A percentile compares a stretch with the other conserved stretches of the same genome.
Evolutionary conservation across 2,888 invertebrate species (phyloP).

Genomic region (Drosophila melanocephala): DNA sequence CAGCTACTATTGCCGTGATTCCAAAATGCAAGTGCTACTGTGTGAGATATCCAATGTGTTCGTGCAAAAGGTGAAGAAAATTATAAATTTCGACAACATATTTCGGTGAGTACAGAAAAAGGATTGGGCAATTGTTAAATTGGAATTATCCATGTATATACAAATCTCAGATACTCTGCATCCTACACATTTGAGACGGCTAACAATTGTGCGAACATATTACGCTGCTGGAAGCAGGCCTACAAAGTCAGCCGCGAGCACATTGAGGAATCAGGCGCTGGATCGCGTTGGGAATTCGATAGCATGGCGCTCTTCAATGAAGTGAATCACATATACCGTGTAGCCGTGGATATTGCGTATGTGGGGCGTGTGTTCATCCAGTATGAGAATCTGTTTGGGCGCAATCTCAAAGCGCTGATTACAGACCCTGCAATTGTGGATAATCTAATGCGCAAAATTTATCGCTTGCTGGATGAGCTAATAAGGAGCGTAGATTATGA

Average conservation of each 20-base stretch:
- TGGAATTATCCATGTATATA: too few relatives aligned
- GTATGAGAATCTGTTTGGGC: constrained; percentile 95
- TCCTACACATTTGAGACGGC: constrained; percentile 82
- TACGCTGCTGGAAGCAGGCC: constrained; percentile 86
- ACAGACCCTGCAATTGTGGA: constrained; percentile 95
- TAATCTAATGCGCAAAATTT: constrained; percentile 92
- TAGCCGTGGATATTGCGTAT: constrained; percentile 92
- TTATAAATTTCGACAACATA: constrained; percentile 90
- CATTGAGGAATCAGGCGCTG: constrained; percentile 94
- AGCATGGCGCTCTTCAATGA: constrained; percentile 91
- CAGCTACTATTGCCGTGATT: constrained; percentile 92
- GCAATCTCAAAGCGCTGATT: constrained; percentile 94
- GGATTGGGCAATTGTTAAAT: not conserved
- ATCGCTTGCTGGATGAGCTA: constrained; percentile 91
- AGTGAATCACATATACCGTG: constrained; percentile 93
- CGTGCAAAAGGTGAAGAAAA: constrained; percentile 90
- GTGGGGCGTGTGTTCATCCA: constrained; percentile 93
- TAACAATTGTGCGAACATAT: constrained; percentile 83
- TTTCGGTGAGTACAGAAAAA: constrained; percentile 88
- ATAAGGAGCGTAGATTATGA: constrained; percentile 93
- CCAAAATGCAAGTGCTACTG: constrained; percentile 93
- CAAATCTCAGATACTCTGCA: constrained; percentile 72
- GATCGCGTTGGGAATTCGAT: constrained; percentile 96
- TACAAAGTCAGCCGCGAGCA: constrained; percentile 92
- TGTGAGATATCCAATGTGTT: constrained; percentile 94